Conservation (phyloP, 2,113 vertebrate genomes). For the Sander lucioperca region DNA sequence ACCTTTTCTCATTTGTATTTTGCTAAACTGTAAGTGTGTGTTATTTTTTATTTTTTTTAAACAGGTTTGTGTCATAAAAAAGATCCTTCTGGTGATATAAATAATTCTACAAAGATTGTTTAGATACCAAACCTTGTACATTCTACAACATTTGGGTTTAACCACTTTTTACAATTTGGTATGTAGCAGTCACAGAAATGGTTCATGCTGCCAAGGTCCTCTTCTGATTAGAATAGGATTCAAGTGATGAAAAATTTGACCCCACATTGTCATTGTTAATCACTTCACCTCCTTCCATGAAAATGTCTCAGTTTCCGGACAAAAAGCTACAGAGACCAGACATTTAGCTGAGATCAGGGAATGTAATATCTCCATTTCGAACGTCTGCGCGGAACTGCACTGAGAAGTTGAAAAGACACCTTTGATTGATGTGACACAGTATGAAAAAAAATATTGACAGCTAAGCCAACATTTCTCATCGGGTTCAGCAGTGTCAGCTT, state of each 20-base stretch:
- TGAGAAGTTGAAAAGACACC: slow-evolving; percentile 77
- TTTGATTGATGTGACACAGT: slow-evolving; percentile 81
- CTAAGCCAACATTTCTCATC: slow-evolving; percentile 77
- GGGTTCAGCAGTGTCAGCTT: slow-evolving; percentile 78
- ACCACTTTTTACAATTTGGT: slow-evolving; percentile 22
- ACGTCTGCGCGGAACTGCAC: slow-evolving; percentile 57
- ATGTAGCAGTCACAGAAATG: neutral
- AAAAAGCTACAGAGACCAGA: slow-evolving; percentile 49
- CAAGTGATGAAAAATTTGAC: slow-evolving; percentile 57
- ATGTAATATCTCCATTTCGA: slow-evolving; percentile 72
- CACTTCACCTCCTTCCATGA: slow-evolving; percentile 48
- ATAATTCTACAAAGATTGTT: neutral
- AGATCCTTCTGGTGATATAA: neutral
- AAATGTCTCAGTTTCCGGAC: slow-evolving; percentile 36
- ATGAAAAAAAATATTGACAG: slow-evolving; percentile 71
- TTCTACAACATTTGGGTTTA: neutral
- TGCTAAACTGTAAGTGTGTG: neutral
- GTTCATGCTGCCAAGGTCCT: slow-evolving; percentile 60
- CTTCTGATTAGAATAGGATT: slow-evolving; percentile 69
- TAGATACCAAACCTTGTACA: slow-evolving; percentile 11
- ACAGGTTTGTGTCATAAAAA: neutral
- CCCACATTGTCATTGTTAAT: slow-evolving; percentile 66
- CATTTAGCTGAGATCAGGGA: slow-evolving; percentile 73
- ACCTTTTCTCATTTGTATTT: neutral
- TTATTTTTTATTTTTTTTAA: neutral